Conservation (phyloP, 35 echinoderm and acorn worm genomes). For the Hemicentrotus pulcherrimus region DNA sequence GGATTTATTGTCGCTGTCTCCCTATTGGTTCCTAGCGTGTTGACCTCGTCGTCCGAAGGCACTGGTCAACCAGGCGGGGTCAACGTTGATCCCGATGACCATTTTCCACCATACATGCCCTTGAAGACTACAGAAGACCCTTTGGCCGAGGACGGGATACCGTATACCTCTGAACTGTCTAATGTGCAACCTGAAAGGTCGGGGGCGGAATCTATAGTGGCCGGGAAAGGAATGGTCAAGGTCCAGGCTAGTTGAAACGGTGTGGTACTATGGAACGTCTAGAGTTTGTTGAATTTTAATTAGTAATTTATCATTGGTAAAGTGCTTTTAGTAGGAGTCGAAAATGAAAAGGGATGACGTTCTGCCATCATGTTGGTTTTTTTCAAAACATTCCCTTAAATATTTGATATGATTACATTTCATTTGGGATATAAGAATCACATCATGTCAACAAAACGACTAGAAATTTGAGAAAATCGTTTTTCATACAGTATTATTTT, state of each 20-base stretch:
- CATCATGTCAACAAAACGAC: not conserved
- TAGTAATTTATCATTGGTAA: not conserved
- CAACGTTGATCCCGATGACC: slow-evolving; percentile 69
- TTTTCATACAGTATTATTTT: not conserved
- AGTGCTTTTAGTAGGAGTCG: not conserved
- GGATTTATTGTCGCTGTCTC: slow-evolving; percentile 87
- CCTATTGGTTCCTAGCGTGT: slow-evolving; percentile 76
- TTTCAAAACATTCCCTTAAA: not conserved
- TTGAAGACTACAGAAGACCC: slow-evolving; percentile 63
- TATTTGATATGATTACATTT: not conserved
- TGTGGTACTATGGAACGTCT: not conserved
- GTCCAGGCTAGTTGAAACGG: slow-evolving; percentile 60
- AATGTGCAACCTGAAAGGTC: slow-evolving; percentile 86
- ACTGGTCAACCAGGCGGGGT: slow-evolving; percentile 60
- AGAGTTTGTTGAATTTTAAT: not conserved
- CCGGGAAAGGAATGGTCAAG: slow-evolving; percentile 78
- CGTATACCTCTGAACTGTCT: slow-evolving; percentile 88
- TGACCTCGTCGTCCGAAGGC: slow-evolving; percentile 60
- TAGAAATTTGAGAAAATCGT: not conserved
- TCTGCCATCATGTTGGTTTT: not conserved
- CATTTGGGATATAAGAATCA: not conserved
- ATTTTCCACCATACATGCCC: slow-evolving; percentile 95
- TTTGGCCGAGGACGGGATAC: slow-evolving; percentile 84
- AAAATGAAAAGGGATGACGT: not conserved
- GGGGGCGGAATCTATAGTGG: slow-evolving; percentile 74